Evolutionary conservation across 2,113 vertebrate species (phyloP).

Genomic region (Brienomyrus longianalis): DNA sequence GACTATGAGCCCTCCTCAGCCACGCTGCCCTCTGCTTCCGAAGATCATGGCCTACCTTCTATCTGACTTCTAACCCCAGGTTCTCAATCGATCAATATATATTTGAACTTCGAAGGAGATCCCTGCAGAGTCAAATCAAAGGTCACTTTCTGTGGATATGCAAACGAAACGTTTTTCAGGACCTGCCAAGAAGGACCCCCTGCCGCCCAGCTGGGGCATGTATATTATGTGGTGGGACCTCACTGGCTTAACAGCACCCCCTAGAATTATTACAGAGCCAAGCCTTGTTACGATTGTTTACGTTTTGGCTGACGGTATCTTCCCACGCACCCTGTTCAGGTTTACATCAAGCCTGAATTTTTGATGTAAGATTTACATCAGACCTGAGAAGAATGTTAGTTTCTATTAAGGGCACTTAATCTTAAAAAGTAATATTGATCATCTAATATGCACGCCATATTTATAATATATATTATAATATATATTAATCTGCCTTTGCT

Average conservation of each 20-base stretch:
- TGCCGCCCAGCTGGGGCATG: background rate
- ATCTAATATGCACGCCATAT: background rate
- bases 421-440: background rate
- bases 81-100: background rate
- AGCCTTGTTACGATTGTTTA: background rate
- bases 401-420: background rate
- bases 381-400: background rate
- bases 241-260: background rate
- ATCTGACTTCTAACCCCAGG: slow-evolving; percentile 8
- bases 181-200: background rate
- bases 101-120: background rate
- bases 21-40: background rate
- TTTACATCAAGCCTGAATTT: background rate
- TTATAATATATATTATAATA: background rate
- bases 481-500: background rate
- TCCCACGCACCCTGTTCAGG: background rate
- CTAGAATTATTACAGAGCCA: background rate
- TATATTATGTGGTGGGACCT: background rate
- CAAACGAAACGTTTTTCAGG: background rate
- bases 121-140: background rate
- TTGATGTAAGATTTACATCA: background rate
- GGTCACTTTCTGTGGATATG: background rate
- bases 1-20: background rate
- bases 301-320: background rate
- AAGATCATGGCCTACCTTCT: slow-evolving; percentile 4